Conservation (phyloP, 2,888 invertebrate species). For the Phyllotreta striolata region DNA sequence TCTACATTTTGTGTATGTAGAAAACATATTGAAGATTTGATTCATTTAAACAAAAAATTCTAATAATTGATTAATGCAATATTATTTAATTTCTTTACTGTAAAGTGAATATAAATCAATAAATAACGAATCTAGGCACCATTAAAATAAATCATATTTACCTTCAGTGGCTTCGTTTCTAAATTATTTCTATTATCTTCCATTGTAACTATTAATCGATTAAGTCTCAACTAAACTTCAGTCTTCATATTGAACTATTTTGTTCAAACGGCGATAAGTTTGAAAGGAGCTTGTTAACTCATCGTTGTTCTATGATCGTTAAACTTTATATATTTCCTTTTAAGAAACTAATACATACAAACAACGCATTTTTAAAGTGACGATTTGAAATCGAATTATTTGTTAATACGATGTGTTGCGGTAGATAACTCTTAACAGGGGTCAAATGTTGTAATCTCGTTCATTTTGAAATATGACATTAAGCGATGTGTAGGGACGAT, state of each 20-base stretch:
- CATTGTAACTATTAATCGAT: neutral
- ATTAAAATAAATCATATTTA: no score
- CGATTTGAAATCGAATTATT: neutral
- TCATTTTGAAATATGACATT: conserved; percentile 16
- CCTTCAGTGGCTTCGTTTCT: neutral
- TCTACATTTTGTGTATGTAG: no score
- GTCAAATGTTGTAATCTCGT: conserved; percentile 16
- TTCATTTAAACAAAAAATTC: no score
- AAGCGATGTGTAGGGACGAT: neutral
- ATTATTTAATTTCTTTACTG: no score
- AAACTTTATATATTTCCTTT: neutral
- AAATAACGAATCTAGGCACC: no score
- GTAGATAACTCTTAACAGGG: conserved; percentile 14
- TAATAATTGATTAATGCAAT: no score
- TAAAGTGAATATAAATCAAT: no score
- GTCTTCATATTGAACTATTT: neutral
- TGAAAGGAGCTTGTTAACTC: neutral
- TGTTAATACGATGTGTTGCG: conserved; percentile 10
- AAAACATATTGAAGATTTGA: no score
- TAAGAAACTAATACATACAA: neutral
- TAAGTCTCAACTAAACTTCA: neutral
- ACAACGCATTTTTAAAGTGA: conserved; percentile 9
- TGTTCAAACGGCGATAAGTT: neutral
- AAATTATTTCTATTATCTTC: conserved; percentile 1
- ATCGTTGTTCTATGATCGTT: conserved; percentile 1